A percentile compares a stretch with the other conserved stretches of the same genome.
phyloP scores from a whole-genome alignment of 2,888 invertebrate genomes.

The Drosophila maculinotata region DNA sequence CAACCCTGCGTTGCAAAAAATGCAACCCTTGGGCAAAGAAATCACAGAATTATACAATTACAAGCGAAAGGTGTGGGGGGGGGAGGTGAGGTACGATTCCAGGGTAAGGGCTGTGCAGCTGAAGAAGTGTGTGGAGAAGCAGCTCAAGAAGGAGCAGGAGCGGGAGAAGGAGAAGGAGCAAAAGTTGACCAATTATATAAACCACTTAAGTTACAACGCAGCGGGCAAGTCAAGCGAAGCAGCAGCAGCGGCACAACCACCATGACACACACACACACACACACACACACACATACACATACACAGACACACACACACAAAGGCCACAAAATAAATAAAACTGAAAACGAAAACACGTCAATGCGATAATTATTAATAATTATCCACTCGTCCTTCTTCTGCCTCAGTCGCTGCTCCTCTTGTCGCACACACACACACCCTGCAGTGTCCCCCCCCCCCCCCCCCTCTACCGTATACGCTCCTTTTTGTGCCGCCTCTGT shows the following conservation, averaged over 20 bases:
- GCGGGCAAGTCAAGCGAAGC: conserved; percentile 47
- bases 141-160: conserved; percentile 21
- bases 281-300: conserved; percentile 11
- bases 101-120: background rate
- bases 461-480: background rate
- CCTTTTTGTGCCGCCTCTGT: conserved; percentile 16
- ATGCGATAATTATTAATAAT: conserved; percentile 81
- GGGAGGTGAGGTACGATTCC: background rate
- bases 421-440: conserved; percentile 8
- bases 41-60: conserved; percentile 32
- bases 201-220: conserved; percentile 70
- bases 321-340: conserved; percentile 52
- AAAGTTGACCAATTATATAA: conserved; percentile 78
- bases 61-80: background rate
- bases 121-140: conserved; percentile 3
- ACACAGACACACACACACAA: conserved; percentile 14
- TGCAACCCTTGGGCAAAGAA: conserved; percentile 44
- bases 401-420: conserved; percentile 19
- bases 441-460: background rate
- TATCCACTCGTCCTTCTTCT: conserved; percentile 81
- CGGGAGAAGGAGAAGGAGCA: conserved; percentile 40
- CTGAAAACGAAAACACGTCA: conserved; percentile 80
- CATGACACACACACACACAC: conserved; percentile 18
- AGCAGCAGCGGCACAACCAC: conserved; percentile 21
- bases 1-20: conserved; percentile 27